Evolutionary conservation across 2,888 invertebrate species (phyloP), one percentile per base, ranked within the genome.

Genomic region (Drepanosiphum platanoidis): DNA sequence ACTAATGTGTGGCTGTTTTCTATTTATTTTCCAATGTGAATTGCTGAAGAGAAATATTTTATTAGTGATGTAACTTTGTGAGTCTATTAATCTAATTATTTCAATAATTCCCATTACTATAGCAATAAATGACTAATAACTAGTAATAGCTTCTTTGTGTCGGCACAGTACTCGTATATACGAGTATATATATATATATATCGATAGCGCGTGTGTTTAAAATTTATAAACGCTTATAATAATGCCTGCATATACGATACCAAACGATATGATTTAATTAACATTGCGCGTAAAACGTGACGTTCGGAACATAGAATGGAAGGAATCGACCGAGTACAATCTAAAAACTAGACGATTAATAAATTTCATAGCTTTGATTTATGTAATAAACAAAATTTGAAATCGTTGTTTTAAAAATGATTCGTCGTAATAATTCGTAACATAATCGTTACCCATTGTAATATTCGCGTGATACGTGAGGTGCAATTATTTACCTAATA

Each of bases 271-370:
- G 8, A 71, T 39, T 27, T n/a, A 15, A 71, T 39, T 39, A 39
- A 39, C 71, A 71, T 39, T 27, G 15, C 39, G 1, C 71, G 71
- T 39, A 5, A 71, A 71, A 71, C 71, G 71, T 71, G 71, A 71
- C 27, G 22, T 52, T 52, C 22, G 18, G 22, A 52, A 52, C 22
- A 22, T 4, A 4, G 46, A 46, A 5, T 52, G 22, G 1, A 52
- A 18, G 52, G n/a, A n/a, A 52, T 52, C 22, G 52, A 22, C 52
- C n/a, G 22, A 52, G 15, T 18, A 52, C 52, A 52, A 52, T 52
- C 22, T 52, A 2, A 18, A 52, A 52, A 52, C 52, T 52, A 52
- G 22, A 52, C 18, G 22, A 7, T 15, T 46, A 46, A 46, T 0
- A 1, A 46, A 15, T 13, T 46, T 1, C 18, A 46, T 1, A 46